Evolutionary conservation across 1,140 invertebrate genomes (phyloP), one percentile per base, ranked within the genome.

Genomic region (Monochamus saltuarius): DNA sequence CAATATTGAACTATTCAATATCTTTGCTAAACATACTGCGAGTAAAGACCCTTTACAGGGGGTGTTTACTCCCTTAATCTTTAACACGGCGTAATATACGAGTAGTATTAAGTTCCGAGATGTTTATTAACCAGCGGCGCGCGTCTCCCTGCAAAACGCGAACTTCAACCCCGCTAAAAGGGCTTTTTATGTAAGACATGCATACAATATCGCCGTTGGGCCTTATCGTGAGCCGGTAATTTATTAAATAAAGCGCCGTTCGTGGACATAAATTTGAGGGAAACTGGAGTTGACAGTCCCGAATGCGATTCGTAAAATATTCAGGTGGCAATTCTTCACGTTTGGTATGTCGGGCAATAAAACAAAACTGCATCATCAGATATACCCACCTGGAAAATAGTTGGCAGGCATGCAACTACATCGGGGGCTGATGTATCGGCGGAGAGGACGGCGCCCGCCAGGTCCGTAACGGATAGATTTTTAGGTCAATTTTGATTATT

Each of bases 251-350:
- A 51, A 51, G 49, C 36, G 35, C 49, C 49, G 22, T 51, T 51
- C 49, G 49, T 51, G 49, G 49, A 22, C 49, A 51, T 51, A 51
- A 51, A 51, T 51, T 51, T 37, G 49, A 51, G 36, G 49, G 49
- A 22, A 37, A 14, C 22, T 13, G 22, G 49, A 37, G 49, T 51
- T 51, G 49, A 51, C 49, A 51, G 49, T 51, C 49, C 49, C n/a
- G 36, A 51, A 51, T 37, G 49, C 49, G 49, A 51, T 51, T 51
- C 36, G 49, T 51, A 37, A 51, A 51, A 51, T 51, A 51, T 51
- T 51, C 49, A 51, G 49, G 49, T 51, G 49, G 49, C 49, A 51
- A 51, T 51, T 51, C 49, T 51, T 51, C 49, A 51, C 49, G 49
- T 51, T 51, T 37, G 49, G 49, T 51, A 51, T 51, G 49, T 17